Base-by-base conservation (phyloP, 1,140 invertebrate species). In the Dinoponera quadriceps region DNA sequence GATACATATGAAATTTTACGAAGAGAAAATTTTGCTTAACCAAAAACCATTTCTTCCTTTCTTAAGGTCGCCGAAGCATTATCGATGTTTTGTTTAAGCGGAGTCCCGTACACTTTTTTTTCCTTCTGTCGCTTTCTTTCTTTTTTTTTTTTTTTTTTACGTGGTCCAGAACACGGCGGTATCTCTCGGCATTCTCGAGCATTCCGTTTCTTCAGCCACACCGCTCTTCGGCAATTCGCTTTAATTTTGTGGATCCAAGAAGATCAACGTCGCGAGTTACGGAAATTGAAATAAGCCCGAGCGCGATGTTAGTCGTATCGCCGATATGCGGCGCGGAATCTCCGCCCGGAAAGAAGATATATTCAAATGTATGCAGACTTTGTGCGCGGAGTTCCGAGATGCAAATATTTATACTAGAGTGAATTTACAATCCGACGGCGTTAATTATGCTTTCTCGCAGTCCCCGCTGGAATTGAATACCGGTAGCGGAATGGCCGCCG, bases 391-490 rank as follows among this genome's bases (percentile, higher is more conserved):
- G 29, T 78, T 59, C 27, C 38, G 20, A 33, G 49, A 69, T 73
- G 63, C 25, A 74, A 86, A 80, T 80, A 80, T 85, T 69, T 82
- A 74, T 82, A 60, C 33, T 27, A 68, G 49, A 84, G 74, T 62
- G 62, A 60, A 65, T 73, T 80, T 74, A 81, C 63, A 66, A 63
- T 57, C 78, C 54, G 14, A 33, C 27, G 44, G 25, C 48, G 74
- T 86, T 86, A 49, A 71, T 86, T 85, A 82, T 75, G 54, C 68
- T 49, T 74, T 62, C 78, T 74, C 75, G 65, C 75, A 59, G 51
- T 57, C 22, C 51, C 29, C 65, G 22, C 51, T 27, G 33, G 65
- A 59, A 80, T 80, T 80, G 65, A 80, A 80, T 80, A 80, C 62
- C 49, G 38, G 18, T 71, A 29, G 65, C 65, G 44, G 57, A 80